Evolutionary conservation across 2,113 vertebrate genomes (phyloP).

Genomic region (Clarias macrocephalus): DNA sequence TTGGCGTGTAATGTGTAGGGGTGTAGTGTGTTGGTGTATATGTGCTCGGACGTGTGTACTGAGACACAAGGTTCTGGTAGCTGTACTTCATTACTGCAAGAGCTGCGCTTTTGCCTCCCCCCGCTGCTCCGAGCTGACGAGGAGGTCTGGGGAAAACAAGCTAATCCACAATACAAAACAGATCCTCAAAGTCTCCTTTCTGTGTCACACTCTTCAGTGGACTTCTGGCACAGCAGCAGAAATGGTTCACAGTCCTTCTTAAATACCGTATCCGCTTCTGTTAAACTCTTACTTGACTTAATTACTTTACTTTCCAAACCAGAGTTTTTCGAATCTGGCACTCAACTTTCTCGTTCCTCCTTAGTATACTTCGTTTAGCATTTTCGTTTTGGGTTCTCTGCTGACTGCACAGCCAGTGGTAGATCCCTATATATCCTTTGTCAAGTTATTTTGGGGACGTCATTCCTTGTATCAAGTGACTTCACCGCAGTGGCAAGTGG

Average conservation of each 20-base stretch:
- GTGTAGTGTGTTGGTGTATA: constrained; percentile 62
- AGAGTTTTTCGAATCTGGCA: neutral
- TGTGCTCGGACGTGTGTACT: constrained; percentile 60
- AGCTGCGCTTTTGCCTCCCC: constrained; percentile 44
- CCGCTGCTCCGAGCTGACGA: constrained; percentile 38
- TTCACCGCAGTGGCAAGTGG: constrained; percentile 64
- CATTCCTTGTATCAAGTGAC: constrained; percentile 67
- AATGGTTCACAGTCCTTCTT: neutral
- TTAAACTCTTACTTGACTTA: neutral
- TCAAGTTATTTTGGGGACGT: constrained; percentile 70
- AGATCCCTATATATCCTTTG: constrained; percentile 70
- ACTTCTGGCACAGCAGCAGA: constrained; percentile 27
- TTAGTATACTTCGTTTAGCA: neutral
- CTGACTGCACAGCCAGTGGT: constrained; percentile 40
- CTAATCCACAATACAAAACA: constrained; percentile 51
- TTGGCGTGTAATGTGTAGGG: constrained; percentile 52
- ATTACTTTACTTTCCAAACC: constrained; percentile 24
- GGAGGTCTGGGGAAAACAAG: constrained; percentile 43
- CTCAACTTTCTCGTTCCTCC: neutral
- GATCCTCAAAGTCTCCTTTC: neutral
- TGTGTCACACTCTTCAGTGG: neutral
- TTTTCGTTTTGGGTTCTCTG: constrained; percentile 29
- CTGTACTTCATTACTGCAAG: constrained; percentile 81
- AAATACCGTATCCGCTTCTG: neutral
- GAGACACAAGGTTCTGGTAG: constrained; percentile 65